A percentile compares a stretch with the other conserved stretches of the same genome.
Evolutionary conservation across 2,113 vertebrate genomes (phyloP).

Genomic region (Myrmecophaga tridactyla): DNA sequence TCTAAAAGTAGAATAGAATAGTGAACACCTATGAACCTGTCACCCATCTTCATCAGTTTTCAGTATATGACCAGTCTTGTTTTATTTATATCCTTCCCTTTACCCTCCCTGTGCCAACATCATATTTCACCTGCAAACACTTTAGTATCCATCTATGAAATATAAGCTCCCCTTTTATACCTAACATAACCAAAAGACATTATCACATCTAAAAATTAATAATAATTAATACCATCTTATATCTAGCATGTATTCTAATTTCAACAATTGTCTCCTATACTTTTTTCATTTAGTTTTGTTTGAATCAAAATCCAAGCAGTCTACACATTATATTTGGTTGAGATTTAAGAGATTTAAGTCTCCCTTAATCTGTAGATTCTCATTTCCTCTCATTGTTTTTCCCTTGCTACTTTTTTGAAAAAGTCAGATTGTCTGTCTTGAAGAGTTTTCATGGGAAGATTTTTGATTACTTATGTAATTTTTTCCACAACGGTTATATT

Average conservation of each 20-base stretch:
- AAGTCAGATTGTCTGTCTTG: neutral
- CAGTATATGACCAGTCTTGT: neutral
- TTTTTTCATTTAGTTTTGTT: neutral
- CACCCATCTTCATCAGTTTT: slow-evolving; percentile 14
- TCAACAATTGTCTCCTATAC: neutral
- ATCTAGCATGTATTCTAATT: neutral
- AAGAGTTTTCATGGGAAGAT: neutral
- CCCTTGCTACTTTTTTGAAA: neutral
- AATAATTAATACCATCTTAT: neutral
- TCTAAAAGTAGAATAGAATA: neutral
- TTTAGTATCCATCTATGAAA: neutral
- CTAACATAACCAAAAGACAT: neutral
- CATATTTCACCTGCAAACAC: slow-evolving; percentile 14
- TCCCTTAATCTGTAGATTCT: neutral
- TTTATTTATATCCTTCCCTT: neutral
- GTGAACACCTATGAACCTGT: neutral
- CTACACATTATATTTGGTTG: neutral
- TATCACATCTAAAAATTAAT: neutral
- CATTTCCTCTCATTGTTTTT: neutral
- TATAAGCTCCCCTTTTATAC: neutral
- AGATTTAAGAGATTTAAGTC: neutral
- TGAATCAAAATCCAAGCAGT: neutral
- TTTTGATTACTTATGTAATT: neutral
- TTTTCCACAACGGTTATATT: neutral
- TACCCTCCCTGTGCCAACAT: neutral